Evolutionary conservation across 1,140 invertebrate species (phyloP), one percentile per base, ranked within the genome.

Genomic region (Bombyx mori): DNA sequence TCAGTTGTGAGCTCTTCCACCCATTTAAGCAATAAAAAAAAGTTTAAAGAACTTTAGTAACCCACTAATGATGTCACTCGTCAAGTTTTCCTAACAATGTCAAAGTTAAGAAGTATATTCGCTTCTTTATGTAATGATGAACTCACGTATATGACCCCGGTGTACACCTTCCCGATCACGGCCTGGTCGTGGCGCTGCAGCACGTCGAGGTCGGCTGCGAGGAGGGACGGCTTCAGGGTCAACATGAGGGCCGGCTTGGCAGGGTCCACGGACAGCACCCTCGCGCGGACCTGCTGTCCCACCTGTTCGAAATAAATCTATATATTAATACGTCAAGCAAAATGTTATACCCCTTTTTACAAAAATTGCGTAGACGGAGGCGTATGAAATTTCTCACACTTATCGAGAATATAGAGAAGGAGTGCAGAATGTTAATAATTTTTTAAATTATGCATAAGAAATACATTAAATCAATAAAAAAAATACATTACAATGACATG

Each of bases 221-320:
- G 63, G 10, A 93, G 74, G 1, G 89, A 89, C 35, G 90, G 86
- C 69, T 91, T 92, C 26, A 90, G 60, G 0, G 91, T 93, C 4
- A 92, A 86, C 61, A 87, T 84, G 46, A 89, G 68, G 6, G 70
- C 73, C 3, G 82, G 81, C 2, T 77, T 78, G 1, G 67, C 67
- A 2, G 62, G 50, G 60, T 89, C 82, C 3, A 88, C 60, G 0
- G 66, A 65, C 8, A 92, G 66, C 2, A 93, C 90, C 46, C 90
- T 89, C 1, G 89, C 90, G 43, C 74, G 68, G 0, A 92, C 69
- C 7, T 65, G 65, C 56, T 90, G 77, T 0, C 89, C 89, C 1
- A 88, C 69, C 77, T 86, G 76, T 10, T 3, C 6, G 42, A 2
- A 52, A 35, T 52, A 42, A 42, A 9, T 35, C 12, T 18, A 18